Evolutionary conservation across 2,797 vertebrate genomes (phyloP), one percentile per base, ranked within the genome.

Genomic region (Neoniphon sammara): DNA sequence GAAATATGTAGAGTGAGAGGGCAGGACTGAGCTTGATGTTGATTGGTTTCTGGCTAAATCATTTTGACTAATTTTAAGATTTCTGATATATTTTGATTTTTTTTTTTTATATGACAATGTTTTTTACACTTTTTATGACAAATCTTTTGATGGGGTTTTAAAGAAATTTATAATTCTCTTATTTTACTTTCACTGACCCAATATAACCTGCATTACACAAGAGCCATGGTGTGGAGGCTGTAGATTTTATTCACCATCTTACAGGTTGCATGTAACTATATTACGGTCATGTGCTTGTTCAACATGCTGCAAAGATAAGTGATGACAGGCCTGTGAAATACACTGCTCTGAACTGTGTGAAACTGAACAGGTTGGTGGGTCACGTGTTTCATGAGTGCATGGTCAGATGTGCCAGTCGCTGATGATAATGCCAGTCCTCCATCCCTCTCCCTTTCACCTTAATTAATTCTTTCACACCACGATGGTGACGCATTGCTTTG

Each of bases 311-410:
- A 25, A 50, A 7, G 12, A 14, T 27, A 86, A 56, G 78, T 12
- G 57, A 30, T 9, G 42, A 78, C 69, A 60, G 65, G 57, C 27
- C 34, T 18, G 62, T 75, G 20, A 75, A 78, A 66, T 49, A 44
- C 62, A 73, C 68, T 31, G 63, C 65, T 76, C 54, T 44, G 63
- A 47, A 12, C 30, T 49, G 57, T 64, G 71, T 21, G 60, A 68
- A 46, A 53, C 2, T 18, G 66, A 83, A 82, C 85, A 85, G 77
- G 83, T 79, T 81, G 83, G 44, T 25, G 61, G 79, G 68, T 82
- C 80, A 67, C 64, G 78, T 70, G 84, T 53, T 80, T 67, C 44
- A 58, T n/a, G 77, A 78, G 75, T 34, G 82, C 67, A 73, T 5
- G 58, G 62, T 76, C 69, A 72, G 81, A 75, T 58, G 79, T 74